Evolutionary conservation across 2,797 vertebrate genomes (phyloP).

Genomic region (Mionectes olivaceus): DNA sequence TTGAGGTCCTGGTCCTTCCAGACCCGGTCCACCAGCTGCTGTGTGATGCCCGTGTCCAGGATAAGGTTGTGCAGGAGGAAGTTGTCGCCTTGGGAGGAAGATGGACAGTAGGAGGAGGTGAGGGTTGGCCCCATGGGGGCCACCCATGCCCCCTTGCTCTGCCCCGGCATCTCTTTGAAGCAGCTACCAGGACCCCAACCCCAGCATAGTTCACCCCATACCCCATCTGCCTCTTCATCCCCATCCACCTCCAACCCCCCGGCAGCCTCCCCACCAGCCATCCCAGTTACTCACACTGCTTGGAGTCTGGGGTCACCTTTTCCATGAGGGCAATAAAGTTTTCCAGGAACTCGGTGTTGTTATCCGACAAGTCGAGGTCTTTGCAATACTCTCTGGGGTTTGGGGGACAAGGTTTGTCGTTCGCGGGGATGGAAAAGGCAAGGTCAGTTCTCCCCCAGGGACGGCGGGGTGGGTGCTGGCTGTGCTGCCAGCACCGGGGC

Average conservation of each 20-base stretch:
- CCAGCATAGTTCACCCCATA: not conserved
- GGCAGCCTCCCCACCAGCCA: not conserved
- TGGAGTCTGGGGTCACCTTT: conserved; percentile 98
- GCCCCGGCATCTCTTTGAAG: not conserved
- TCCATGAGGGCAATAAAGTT: conserved; percentile 99
- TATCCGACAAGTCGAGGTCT: conserved; percentile 94
- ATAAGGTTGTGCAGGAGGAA: conserved; percentile 97
- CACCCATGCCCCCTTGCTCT: not conserved
- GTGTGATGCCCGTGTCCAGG: conserved; percentile 95
- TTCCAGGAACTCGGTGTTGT: conserved; percentile 98
- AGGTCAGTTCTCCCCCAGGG: conserved; percentile 46
- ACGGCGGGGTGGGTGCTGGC: fast-evolving
- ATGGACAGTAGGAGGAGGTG: not conserved
- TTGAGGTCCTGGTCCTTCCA: conserved; percentile 97
- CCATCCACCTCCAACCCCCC: fast-evolving
- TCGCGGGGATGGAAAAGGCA: conserved; percentile 66
- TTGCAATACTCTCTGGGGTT: conserved; percentile 97
- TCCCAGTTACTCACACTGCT: conserved; percentile 90
- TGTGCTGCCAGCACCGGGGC: not conserved
- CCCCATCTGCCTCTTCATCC: not conserved
- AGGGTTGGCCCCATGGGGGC: not conserved
- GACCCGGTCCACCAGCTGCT: conserved; percentile 93
- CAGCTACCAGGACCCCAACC: not conserved
- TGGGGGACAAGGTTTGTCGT: conserved; percentile 66
- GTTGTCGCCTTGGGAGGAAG: conserved; percentile 86